Conservation (phyloP, 92 coral and sea anemone genomes). For the Epizoanthus ramosus region DNA sequence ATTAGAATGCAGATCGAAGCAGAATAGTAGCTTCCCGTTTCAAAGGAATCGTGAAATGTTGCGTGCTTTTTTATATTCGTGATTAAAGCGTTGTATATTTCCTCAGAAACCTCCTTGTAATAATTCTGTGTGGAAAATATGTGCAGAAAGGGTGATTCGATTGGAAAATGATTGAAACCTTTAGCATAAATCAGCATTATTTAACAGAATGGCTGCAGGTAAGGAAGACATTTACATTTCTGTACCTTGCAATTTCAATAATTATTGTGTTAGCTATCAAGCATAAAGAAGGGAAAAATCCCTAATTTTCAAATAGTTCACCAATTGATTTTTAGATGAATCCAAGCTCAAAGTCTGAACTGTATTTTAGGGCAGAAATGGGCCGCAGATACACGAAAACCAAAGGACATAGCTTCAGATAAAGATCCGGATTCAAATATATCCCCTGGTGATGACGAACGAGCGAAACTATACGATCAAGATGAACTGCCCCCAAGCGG, state of each 20-base stretch:
- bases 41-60: background rate
- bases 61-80: background rate
- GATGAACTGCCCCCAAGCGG: background rate
- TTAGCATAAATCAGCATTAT: background rate
- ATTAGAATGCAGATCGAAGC: background rate
- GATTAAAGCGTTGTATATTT: background rate
- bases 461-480: constrained; percentile 2
- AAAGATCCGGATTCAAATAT: constrained; percentile 15
- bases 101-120: background rate
- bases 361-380: constrained; percentile 20
- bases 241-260: background rate
- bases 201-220: constrained; percentile 17
- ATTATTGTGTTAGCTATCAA: background rate
- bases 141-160: background rate
- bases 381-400: constrained; percentile 17
- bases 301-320: background rate
- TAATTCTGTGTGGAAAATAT: background rate
- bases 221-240: constrained; percentile 29
- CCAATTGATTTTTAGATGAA: background rate
- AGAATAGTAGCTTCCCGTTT: background rate
- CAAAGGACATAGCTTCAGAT: constrained; percentile 27
- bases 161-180: background rate
- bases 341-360: background rate
- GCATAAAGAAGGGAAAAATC: constrained; percentile 10
- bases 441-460: background rate